Evolutionary conservation across 2,113 vertebrate genomes (phyloP).

Genomic region (Panurus biarmicus): DNA sequence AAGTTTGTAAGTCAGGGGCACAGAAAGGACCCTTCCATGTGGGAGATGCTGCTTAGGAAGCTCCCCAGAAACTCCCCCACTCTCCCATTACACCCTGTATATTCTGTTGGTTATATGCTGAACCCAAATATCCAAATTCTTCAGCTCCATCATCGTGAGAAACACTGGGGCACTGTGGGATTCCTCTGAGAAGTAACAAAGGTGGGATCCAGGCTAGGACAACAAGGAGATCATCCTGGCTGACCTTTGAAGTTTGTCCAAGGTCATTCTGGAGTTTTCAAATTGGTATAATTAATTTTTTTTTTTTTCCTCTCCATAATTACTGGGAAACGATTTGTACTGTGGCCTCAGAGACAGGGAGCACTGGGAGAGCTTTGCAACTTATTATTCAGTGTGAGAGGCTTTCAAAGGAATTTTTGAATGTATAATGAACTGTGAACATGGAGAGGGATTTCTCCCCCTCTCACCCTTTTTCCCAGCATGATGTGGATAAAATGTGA

Average conservation of each 20-base stretch:
- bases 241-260: not conserved
- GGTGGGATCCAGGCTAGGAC: not conserved
- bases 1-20: not conserved
- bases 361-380: not conserved
- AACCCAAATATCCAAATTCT: not conserved
- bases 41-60: not conserved
- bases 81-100: not conserved
- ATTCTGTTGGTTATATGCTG: not conserved
- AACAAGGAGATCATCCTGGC: not conserved
- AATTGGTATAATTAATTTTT: not conserved
- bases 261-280: not conserved
- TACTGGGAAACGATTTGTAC: not conserved
- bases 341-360: not conserved
- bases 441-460: not conserved
- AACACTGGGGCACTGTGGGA: not conserved
- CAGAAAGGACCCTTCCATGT: not conserved
- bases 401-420: conserved; percentile 17
- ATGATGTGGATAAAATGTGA: not conserved
- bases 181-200: not conserved
- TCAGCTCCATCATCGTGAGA: not conserved
- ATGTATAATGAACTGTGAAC: conserved; percentile 19
- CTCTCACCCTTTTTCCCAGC: not conserved
- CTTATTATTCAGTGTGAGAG: conserved; percentile 19
- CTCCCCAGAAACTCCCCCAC: not conserved
- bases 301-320: not conserved